phyloP scores from a whole-genome alignment of 2,113 vertebrate species.

The Xenopus borealis region DNA sequence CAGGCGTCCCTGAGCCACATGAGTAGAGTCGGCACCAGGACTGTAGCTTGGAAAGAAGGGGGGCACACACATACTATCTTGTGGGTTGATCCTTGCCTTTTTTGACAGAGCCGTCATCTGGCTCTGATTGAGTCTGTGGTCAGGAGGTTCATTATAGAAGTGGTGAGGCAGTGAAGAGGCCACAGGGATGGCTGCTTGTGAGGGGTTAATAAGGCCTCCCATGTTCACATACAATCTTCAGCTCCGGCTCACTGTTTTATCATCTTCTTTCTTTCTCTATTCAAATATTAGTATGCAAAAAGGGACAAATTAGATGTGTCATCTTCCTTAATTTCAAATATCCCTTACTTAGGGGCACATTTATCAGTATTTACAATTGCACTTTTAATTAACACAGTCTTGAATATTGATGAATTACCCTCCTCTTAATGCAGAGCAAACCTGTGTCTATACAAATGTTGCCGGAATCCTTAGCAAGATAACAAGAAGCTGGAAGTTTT shows the following conservation, averaged over 20 bases:
- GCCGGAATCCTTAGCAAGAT: no score
- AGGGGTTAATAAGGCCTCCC: constrained; percentile 39
- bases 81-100: constrained; percentile 31
- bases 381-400: no score
- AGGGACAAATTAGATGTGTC: background rate
- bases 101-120: constrained; percentile 36
- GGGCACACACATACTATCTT: constrained; percentile 39
- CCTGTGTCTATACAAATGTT: no score
- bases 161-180: constrained; percentile 35
- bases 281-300: background rate
- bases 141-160: constrained; percentile 42
- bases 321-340: background rate
- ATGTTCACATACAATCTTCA: constrained; percentile 4
- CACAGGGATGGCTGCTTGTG: constrained; percentile 28
- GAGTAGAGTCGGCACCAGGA: constrained; percentile 44
- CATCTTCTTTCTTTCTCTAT: constrained; percentile 10
- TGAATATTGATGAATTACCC: no score
- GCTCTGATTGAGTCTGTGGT: constrained; percentile 45
- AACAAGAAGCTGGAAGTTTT: no score
- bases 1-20: constrained; percentile 46
- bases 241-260: constrained; percentile 4
- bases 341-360: no score
- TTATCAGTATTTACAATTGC: no score
- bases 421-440: no score
- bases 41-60: constrained; percentile 30